These are phyloP conservation scores for Andrena chrysosceles DNA, from an alignment of 2,888 invertebrate genomes.

Conservation along the genomic window DNA sequence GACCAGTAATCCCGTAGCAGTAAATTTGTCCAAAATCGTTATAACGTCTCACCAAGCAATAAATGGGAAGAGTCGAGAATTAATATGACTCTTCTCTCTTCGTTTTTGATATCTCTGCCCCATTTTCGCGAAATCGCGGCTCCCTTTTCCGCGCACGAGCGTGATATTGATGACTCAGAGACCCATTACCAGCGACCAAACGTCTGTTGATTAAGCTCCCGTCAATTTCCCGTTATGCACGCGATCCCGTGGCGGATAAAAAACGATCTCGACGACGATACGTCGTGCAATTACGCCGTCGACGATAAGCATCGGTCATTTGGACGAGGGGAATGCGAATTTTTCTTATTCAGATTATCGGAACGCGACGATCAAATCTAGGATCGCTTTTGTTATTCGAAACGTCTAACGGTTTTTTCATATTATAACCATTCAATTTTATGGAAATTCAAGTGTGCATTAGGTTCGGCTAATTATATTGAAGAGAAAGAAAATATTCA, in stretches of 20 bases:
- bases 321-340: constrained; percentile 2
- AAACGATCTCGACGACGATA: constrained; percentile 56
- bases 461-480: too few relatives aligned
- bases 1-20: too few relatives aligned
- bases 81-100: neutral
- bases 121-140: constrained; percentile 1
- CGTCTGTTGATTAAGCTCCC: constrained; percentile 49
- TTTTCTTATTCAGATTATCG: constrained; percentile 7
- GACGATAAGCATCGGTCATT: constrained; percentile 39
- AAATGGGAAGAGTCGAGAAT: neutral
- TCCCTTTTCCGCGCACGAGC: neutral
- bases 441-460: too few relatives aligned
- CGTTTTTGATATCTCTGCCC: constrained; percentile 5
- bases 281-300: constrained; percentile 48
- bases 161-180: constrained; percentile 18
- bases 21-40: neutral
- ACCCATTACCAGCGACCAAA: constrained; percentile 31
- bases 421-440: neutral
- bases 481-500: too few relatives aligned
- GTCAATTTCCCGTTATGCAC: constrained; percentile 40
- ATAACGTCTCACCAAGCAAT: neutral
- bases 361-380: neutral
- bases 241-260: constrained; percentile 56
- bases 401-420: neutral
- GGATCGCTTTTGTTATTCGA: neutral